phyloP scores from a whole-genome alignment of 2,888 invertebrate genomes.

The Xanthorhoe spadicearia region DNA sequence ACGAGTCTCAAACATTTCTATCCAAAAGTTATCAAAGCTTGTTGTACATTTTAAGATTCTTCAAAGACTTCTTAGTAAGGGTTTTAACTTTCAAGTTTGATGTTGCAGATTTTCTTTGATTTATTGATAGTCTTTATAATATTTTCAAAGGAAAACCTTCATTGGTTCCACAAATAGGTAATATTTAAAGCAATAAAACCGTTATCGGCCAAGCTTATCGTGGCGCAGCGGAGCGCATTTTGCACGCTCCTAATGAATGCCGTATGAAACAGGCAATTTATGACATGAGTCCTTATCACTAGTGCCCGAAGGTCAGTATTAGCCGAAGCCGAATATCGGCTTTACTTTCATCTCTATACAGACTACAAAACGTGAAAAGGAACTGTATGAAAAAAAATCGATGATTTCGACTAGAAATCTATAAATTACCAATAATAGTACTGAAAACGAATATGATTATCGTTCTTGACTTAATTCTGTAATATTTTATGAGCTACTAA shows the following conservation, averaged over 20 bases:
- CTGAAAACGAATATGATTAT: too few species aligned
- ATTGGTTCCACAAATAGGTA: conserved; percentile 76
- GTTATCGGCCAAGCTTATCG: conserved; percentile 79
- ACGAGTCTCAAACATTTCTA: too few species aligned
- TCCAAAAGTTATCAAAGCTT: too few species aligned
- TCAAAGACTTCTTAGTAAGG: too few species aligned
- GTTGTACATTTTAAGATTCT: too few species aligned
- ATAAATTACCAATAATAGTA: too few species aligned
- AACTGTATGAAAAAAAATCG: background rate
- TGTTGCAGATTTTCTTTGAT: background rate
- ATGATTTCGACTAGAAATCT: too few species aligned
- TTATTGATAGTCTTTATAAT: conserved; percentile 28
- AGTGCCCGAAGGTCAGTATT: conserved; percentile 48
- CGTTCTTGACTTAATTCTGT: too few species aligned
- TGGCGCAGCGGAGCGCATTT: conserved; percentile 81
- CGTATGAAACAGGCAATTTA: conserved; percentile 84
- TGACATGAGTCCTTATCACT: conserved; percentile 80
- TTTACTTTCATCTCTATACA: background rate
- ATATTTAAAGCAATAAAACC: conserved; percentile 81
- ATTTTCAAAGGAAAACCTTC: conserved; percentile 58
- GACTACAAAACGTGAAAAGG: background rate
- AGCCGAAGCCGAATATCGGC: conserved; percentile 18
- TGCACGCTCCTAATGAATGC: conserved; percentile 83
- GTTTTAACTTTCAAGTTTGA: too few species aligned
- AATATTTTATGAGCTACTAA: background rate